Percentiles rank a stretch among this genome's conserved stretches.
These are phyloP conservation scores for Cyclopterus lumpus DNA, from an alignment of 2,797 vertebrate species.

Conservation along the genomic window DNA sequence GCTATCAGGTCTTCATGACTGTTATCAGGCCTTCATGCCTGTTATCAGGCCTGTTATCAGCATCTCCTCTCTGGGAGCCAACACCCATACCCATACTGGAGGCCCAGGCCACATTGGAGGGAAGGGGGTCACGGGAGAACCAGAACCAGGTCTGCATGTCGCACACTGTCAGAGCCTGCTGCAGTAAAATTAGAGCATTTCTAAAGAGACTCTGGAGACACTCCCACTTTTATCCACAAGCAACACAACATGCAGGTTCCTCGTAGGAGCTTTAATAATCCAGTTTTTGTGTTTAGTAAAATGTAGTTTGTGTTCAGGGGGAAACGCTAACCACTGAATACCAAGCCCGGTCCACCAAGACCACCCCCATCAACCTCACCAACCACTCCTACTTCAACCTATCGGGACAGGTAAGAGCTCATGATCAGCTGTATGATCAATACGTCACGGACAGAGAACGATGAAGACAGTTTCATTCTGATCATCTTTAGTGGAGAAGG, in stretches of 20 bases:
- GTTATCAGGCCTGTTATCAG: neutral
- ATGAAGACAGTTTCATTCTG: neutral
- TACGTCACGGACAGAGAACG: neutral
- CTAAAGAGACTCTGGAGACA: neutral
- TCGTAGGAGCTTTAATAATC: neutral
- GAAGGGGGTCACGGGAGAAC: no score
- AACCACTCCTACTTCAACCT: slow-evolving; percentile 98
- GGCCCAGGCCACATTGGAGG: no score
- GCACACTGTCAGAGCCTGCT: neutral
- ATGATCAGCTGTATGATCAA: neutral
- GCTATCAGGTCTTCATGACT: no score
- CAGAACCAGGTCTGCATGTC: no score
- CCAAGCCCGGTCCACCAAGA: slow-evolving; percentile 84
- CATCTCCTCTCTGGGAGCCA: no score
- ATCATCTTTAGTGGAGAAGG: neutral
- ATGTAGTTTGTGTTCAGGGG: slow-evolving; percentile 55
- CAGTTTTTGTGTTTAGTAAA: neutral
- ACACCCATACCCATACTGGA: no score
- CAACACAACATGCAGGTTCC: neutral
- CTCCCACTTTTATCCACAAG: no score
- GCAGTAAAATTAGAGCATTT: neutral
- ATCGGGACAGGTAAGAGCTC: slow-evolving; percentile 87
- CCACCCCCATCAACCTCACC: slow-evolving; percentile 92
- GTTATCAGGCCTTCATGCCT: no score
- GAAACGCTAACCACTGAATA: slow-evolving; percentile 88